Percentiles rank a stretch among this genome's conserved stretches.
These are phyloP conservation scores for Dromius quadrimaculatus DNA, from an alignment of 2,888 invertebrate genomes.

Conservation along the genomic window DNA sequence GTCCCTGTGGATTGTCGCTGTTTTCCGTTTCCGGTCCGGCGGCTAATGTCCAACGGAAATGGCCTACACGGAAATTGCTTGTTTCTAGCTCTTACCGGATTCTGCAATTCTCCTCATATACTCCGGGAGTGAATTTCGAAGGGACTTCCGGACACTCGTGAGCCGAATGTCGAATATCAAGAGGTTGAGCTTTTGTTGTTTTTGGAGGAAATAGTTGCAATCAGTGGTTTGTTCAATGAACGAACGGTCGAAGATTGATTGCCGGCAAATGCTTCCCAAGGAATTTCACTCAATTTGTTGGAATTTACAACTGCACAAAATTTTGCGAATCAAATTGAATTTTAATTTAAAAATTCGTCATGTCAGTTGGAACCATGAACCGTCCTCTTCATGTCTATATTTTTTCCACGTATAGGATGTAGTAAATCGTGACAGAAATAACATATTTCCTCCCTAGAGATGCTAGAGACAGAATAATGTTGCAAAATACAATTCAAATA, in stretches of 20 bases:
- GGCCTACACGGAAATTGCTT: constrained; percentile 41
- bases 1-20: constrained; percentile 37
- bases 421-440: no score
- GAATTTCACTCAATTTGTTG: not conserved
- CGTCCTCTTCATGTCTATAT: no score
- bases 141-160: constrained; percentile 4
- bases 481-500: no score
- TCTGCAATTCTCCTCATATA: constrained; percentile 1
- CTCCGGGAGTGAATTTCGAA: no score
- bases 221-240: constrained; percentile 11
- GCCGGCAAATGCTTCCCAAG: no score
- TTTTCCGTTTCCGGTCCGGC: constrained; percentile 32
- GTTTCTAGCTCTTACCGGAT: constrained; percentile 23
- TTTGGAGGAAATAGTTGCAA: constrained; percentile 9
- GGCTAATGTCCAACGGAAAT: constrained; percentile 41
- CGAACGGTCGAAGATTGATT: constrained; percentile 13
- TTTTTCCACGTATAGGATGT: no score
- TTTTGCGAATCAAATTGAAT: no score
- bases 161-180: constrained; percentile 9
- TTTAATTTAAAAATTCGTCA: no score
- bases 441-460: no score
- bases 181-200: constrained; percentile 6
- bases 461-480: no score
- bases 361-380: no score
- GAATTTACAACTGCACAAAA: no score